phyloP scores from a whole-genome alignment of 1,140 invertebrate species.

The Neodiprion pinetum region DNA sequence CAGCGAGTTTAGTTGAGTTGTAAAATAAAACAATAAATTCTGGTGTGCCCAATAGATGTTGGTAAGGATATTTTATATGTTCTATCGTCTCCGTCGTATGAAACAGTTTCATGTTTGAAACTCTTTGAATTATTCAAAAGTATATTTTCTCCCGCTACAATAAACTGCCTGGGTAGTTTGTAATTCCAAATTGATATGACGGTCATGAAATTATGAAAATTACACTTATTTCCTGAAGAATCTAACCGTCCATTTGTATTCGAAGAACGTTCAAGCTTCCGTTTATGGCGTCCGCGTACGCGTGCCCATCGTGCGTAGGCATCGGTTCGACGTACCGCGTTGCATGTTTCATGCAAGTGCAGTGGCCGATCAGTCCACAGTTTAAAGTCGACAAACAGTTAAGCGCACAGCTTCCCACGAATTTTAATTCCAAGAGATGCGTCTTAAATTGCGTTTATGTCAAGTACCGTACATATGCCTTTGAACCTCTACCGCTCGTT shows the following conservation, averaged over 20 bases:
- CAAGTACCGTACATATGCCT: background rate
- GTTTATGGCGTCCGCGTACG: conserved; percentile 4
- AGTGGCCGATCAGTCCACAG: background rate
- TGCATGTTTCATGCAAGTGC: conserved; percentile 4
- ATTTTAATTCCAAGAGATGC: background rate
- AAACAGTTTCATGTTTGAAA: too few species aligned
- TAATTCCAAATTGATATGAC: background rate
- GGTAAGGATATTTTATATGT: too few species aligned
- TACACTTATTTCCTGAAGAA: background rate
- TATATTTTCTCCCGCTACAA: too few species aligned
- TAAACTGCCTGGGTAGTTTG: too few species aligned
- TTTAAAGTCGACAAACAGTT: background rate
- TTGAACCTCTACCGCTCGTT: background rate
- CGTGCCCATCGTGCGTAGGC: background rate
- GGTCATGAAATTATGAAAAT: background rate
- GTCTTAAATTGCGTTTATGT: conserved; percentile 3
- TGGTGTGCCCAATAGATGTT: too few species aligned
- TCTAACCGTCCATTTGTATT: background rate
- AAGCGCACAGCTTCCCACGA: background rate
- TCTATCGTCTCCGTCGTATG: too few species aligned
- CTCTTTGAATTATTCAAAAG: too few species aligned
- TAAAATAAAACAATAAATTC: background rate
- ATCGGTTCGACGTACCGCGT: background rate
- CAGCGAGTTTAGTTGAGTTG: background rate
- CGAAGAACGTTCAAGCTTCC: background rate